Conservation (phyloP, 2,797 vertebrate species). For the Emydoidea blandingii region DNA sequence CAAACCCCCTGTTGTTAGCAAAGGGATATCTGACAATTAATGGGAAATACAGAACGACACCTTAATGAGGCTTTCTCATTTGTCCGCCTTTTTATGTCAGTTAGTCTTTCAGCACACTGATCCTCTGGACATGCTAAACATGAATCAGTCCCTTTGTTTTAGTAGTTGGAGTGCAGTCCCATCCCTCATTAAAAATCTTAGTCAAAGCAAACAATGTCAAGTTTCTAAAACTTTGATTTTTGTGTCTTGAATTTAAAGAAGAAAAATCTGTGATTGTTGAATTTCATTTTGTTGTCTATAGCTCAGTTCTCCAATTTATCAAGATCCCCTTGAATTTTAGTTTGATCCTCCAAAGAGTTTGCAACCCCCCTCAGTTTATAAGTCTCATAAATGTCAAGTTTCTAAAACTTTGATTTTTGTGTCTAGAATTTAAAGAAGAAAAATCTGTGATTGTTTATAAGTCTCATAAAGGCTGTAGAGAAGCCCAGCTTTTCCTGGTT, state of each 20-base stretch:
- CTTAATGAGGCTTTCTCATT: neutral
- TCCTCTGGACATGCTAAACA: conserved; percentile 44
- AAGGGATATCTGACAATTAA: neutral
- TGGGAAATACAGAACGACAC: neutral
- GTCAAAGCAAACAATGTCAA: conserved; percentile 10
- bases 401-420: neutral
- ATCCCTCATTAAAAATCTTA: conserved; percentile 1
- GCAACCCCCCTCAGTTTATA: too few species aligned
- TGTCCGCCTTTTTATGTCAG: neutral
- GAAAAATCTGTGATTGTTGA: neutral
- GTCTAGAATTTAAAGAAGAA: neutral
- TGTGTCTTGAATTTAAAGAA: neutral
- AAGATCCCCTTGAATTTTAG: too few species aligned
- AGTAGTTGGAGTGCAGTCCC: neutral
- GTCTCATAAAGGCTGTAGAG: neutral
- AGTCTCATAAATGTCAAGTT: neutral
- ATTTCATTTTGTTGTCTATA: too few species aligned
- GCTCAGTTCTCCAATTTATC: too few species aligned
- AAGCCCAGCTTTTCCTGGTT: neutral
- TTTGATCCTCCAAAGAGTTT: too few species aligned
- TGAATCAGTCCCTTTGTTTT: conserved; percentile 33
- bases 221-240: neutral
- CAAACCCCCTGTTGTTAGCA: neutral
- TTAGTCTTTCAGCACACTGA: conserved; percentile 8
- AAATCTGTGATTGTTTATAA: neutral